Conservation (phyloP, 2,113 vertebrate species). For the Peucedramus taeniatus region DNA sequence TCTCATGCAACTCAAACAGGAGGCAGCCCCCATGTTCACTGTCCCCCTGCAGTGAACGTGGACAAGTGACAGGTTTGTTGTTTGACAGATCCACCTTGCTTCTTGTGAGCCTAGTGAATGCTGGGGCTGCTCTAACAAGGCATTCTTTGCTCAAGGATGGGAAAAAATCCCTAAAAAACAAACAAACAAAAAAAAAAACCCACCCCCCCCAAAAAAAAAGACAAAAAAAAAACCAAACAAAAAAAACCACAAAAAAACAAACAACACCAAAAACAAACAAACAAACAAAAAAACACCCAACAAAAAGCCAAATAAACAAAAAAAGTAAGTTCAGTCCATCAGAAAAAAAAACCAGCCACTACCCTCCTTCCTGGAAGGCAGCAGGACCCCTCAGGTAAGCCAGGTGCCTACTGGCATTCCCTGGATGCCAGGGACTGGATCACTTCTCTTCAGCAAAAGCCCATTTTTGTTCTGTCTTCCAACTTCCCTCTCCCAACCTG, state of each 20-base stretch:
- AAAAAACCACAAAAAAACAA: neutral
- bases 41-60: no score
- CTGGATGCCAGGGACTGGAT: neutral
- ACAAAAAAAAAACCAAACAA: no score
- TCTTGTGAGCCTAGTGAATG: neutral
- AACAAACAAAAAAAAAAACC: no score
- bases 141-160: neutral
- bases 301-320: neutral
- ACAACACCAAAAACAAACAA: no score
- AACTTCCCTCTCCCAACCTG: neutral
- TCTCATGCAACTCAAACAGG: neutral
- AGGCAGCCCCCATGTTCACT: rapidly evolving
- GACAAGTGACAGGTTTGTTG: neutral
- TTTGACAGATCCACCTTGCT: neutral
- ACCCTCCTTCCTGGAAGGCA: neutral
- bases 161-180: no score
- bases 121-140: neutral
- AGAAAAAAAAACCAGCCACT: neutral
- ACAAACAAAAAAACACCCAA: rapidly evolving
- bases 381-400: neutral
- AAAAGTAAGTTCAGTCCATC: neutral
- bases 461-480: neutral
- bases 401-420: neutral
- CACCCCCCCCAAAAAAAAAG: no score
- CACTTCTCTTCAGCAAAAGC: neutral